Percentiles rank a stretch among this genome's conserved stretches.
phyloP scores from a whole-genome alignment of 1,140 invertebrate species.

The Platorchestia sp. region DNA sequence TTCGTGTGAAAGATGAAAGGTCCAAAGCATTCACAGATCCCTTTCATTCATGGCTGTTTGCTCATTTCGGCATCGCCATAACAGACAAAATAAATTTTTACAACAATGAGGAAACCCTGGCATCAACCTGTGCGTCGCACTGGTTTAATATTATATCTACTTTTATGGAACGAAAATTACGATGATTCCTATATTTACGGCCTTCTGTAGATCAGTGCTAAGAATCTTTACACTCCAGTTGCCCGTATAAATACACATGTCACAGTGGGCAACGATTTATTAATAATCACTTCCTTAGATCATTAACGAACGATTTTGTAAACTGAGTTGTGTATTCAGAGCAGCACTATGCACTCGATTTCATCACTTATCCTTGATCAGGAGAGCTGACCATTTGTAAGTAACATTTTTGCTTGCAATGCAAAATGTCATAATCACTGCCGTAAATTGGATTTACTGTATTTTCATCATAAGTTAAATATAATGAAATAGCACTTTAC shows the following conservation, averaged over 20 bases:
- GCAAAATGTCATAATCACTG: not conserved
- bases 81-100: not conserved
- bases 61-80: not conserved
- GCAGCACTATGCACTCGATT: not conserved
- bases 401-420: not conserved
- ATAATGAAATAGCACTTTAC: not conserved
- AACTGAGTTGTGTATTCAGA: not conserved
- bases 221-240: not conserved
- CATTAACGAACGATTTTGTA: not conserved
- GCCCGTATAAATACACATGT: not conserved
- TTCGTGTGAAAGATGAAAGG: not conserved
- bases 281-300: not conserved
- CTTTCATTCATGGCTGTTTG: not conserved
- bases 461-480: not conserved
- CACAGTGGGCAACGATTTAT: not conserved
- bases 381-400: not conserved
- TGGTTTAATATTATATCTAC: not conserved
- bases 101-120: not conserved
- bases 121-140: not conserved
- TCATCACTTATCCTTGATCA: not conserved
- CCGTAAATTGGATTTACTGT: not conserved
- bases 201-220: not conserved
- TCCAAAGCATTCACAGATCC: not conserved
- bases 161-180: not conserved
- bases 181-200: not conserved